These are phyloP conservation scores for Sebastes iracundus DNA, from an alignment of 2,797 vertebrate genomes.

Conservation along the genomic window DNA sequence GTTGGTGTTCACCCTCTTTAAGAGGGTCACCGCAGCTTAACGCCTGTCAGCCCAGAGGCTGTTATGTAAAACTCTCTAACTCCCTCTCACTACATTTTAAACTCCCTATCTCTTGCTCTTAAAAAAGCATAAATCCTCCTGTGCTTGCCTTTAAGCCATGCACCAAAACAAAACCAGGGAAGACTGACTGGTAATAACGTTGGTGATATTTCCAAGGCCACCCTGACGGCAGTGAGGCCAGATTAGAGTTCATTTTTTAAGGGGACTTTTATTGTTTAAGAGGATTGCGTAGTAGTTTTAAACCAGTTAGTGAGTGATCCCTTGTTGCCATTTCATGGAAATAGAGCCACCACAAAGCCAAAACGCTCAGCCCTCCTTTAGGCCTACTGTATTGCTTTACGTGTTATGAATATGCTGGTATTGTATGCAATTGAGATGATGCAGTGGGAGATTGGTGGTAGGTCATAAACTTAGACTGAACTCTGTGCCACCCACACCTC, in stretches of 20 bases:
- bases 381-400: not conserved
- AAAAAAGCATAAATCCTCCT: constrained; percentile 39
- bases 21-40: constrained; percentile 63
- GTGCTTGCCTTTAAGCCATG: constrained; percentile 30
- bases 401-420: not conserved
- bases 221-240: constrained; percentile 1
- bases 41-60: constrained; percentile 48
- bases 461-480: constrained; percentile 48
- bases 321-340: constrained; percentile 20
- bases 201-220: constrained; percentile 23
- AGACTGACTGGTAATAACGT: constrained; percentile 13
- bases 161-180: constrained; percentile 42
- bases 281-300: constrained; percentile 44
- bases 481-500: constrained; percentile 17
- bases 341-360: constrained; percentile 2
- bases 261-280: constrained; percentile 44
- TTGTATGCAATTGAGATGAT: not conserved
- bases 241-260: constrained; percentile 36
- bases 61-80: constrained; percentile 70
- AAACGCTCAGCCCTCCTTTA: not conserved
- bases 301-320: constrained; percentile 23
- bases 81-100: constrained; percentile 51
- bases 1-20: constrained; percentile 53
- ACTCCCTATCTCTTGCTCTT: constrained; percentile 36
- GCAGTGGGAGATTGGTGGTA: not conserved